Percentiles rank a stretch among this genome's conserved stretches.
phyloP scores from a whole-genome alignment of 2,797 vertebrate genomes.

The Delichon dasypus region DNA sequence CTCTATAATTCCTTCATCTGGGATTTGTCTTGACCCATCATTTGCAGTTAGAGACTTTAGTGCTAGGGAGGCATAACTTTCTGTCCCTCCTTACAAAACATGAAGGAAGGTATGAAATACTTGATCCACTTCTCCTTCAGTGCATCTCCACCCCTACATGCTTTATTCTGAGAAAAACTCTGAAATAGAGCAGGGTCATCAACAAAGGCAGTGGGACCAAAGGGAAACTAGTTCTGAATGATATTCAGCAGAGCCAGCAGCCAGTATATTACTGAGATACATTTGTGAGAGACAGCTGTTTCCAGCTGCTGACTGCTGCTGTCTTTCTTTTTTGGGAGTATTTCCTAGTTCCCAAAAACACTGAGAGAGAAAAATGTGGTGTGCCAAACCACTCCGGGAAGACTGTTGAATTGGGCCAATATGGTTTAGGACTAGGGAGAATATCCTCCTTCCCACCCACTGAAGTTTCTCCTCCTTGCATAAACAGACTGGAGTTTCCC shows the following conservation, averaged over 20 bases:
- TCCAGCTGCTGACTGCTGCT: conserved; percentile 30
- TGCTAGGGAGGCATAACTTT: neutral
- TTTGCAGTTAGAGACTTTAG: neutral
- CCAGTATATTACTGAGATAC: neutral
- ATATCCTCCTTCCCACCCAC: neutral
- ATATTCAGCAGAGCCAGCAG: neutral
- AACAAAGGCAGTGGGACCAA: neutral
- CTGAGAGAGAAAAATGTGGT: neutral
- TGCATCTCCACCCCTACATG: neutral
- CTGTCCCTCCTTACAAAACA: neutral
- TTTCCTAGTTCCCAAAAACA: conserved; percentile 11
- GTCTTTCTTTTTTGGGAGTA: neutral
- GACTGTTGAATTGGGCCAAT: neutral
- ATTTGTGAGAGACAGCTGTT: neutral
- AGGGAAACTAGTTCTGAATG: neutral
- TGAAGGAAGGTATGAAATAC: neutral
- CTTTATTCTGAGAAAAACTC: neutral
- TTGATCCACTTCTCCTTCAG: neutral
- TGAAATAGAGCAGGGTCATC: neutral
- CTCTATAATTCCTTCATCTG: neutral
- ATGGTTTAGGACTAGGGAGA: neutral
- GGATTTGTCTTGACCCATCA: neutral
- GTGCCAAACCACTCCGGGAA: neutral
- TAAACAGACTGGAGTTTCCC: neutral
- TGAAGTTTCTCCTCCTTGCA: neutral